Base-by-base conservation (phyloP, 2,888 invertebrate species). In the Leucophenga maculata region DNA sequence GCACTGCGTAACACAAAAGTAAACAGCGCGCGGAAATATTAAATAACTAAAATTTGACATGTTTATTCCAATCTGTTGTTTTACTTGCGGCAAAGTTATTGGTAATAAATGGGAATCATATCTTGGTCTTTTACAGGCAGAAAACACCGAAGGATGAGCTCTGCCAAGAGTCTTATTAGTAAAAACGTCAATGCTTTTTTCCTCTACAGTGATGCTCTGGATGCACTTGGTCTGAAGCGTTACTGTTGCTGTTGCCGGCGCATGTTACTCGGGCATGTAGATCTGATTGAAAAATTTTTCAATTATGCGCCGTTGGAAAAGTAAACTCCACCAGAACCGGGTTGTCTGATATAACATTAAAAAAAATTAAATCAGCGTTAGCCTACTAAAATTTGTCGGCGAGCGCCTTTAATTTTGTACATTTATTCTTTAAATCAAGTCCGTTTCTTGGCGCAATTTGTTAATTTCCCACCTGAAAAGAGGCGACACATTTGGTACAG, bases 41-140 rank as follows among this genome's bases (percentile, higher is more conserved):
- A 26, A 26, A 26, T 26, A 90, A 86, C 77, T 26, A 3, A 26
- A 26, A 26, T 4, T n/a, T n/a, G 4, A 26, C 26, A 99, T 99
- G 99, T 99, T 99, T 82, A 99, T 99, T 77, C 99, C 99, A 11
- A 94, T 99, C 68, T 93, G 99, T 4, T 99, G 99, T 90, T 99
- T 99, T 85, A 99, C 99, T 0, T 99, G 99, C 88, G 99, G 99
- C 0, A 99, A 99, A 90, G 99, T 99, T 0, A 98, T 99, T 80
- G 99, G 99, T 9, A 99, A 99, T 89, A 99, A 99, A 90, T 99
- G 99, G 99, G 99, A 99, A 87, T 94, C 97, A 0, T 99, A 99
- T 86, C 90, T 99, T 18, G 97, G 97, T 0, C 90, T 99, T 6
- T 89, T 99, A 16, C 99, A 99, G 89, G 98, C 98, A 0, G 99